Evolutionary conservation across 2,113 vertebrate genomes (phyloP), one percentile per base, ranked within the genome.

Genomic region (Engystomops pustulosus): DNA sequence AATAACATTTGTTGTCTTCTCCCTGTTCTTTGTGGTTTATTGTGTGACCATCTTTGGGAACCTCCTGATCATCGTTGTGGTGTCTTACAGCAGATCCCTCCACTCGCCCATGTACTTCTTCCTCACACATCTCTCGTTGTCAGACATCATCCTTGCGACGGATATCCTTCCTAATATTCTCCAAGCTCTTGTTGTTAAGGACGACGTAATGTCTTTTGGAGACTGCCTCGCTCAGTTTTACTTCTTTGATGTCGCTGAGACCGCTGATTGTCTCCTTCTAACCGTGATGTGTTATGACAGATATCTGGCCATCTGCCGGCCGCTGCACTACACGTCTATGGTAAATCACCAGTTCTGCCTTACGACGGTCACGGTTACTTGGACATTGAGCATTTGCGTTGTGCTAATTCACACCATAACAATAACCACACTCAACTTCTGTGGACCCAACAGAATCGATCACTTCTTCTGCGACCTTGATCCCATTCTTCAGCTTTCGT

Each of bases 251-350:
- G 25, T 74, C 36, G 45, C 62, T 7, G 44, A 55, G 10, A 71
- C 18, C 14, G 8, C 36, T 6, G 88, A 91, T 44, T 90, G 87
- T 25, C 80, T 90, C 0, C 77, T 90, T 9, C n/a, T 91, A 51
- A 87, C 86, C 0, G 83, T 81, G 74, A 89, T 90, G 88, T 89
- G 88, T 83, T 88, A 87, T 81, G 89, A 90, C 53, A 83, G 88
- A 55, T 90, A 90, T 81, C 36, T 90, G 34, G 90, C 89, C 79
- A 78, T 90, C 84, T 90, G 89, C 47, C 85, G 71, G 1, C 80
- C 80, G n/a, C 41, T 83, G 17, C 69, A 74, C 23, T 83, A 83
- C 10, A 4, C 18, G 1, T 23, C 38, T 58, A 83, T 83, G 0
- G 44, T 83, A 44, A 74, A 27, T 74, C 25, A 4, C 25, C 70